phyloP scores from a whole-genome alignment of 2,888 invertebrate genomes.

The Melolontha melolontha region DNA sequence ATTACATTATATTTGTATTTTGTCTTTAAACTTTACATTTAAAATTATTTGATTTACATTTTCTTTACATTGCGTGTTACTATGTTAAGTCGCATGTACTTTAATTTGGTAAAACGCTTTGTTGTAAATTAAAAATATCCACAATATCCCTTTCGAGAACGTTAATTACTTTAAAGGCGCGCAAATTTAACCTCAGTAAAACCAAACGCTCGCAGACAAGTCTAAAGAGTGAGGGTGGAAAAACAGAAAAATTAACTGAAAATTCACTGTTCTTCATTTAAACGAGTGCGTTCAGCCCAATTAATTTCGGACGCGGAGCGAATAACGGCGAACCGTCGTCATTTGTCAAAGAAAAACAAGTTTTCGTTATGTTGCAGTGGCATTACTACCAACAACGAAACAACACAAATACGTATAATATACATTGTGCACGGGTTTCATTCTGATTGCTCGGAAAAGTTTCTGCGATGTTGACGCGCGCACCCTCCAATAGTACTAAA shows the following conservation, averaged over 20 bases:
- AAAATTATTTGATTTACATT: too few species aligned
- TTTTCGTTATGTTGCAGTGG: constrained; percentile 17
- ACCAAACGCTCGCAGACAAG: background rate
- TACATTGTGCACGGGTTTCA: constrained; percentile 1
- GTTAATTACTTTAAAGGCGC: background rate
- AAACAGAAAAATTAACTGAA: constrained; percentile 27
- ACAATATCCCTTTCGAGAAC: too few species aligned
- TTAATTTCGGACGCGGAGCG: constrained; percentile 28
- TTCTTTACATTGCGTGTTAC: too few species aligned
- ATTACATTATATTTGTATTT: too few species aligned
- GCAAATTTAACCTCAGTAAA: constrained; percentile 3
- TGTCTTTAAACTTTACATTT: too few species aligned
- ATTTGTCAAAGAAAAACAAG: constrained; percentile 37
- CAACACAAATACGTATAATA: constrained; percentile 12
- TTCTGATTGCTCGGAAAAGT: constrained; percentile 13
- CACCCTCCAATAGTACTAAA: background rate
- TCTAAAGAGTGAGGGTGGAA: too few species aligned
- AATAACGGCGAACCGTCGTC: constrained; percentile 25
- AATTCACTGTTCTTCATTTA: constrained; percentile 28
- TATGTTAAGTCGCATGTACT: too few species aligned
- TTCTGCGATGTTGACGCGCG: background rate
- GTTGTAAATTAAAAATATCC: too few species aligned
- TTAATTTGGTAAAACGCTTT: too few species aligned
- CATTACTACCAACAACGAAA: background rate
- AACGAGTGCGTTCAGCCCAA: constrained; percentile 15